phyloP scores from a whole-genome alignment of 2,888 invertebrate species.

The Margaritifera margaritifera region DNA sequence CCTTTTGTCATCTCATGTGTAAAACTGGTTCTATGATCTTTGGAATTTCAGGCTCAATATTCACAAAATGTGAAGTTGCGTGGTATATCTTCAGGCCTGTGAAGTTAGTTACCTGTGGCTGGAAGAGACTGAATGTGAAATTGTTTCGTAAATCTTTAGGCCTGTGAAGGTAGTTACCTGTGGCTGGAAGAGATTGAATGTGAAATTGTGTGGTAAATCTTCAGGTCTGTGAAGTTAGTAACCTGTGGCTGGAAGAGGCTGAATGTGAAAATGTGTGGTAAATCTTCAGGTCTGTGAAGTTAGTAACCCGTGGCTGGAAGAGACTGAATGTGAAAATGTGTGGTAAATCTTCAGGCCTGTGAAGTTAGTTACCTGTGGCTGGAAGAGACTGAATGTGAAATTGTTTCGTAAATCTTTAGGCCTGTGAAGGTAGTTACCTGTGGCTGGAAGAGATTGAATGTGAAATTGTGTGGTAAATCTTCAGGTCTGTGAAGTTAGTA shows the following conservation, averaged over 20 bases:
- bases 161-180: slow-evolving; percentile 47
- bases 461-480: too few species aligned
- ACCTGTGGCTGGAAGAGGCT: slow-evolving; percentile 77
- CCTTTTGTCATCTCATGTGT: too few species aligned
- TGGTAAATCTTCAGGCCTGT: too few species aligned
- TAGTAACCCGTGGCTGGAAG: slow-evolving; percentile 74
- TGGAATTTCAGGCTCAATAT: not conserved
- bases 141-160: too few species aligned
- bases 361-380: slow-evolving; percentile 54
- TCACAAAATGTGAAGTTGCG: too few species aligned
- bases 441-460: slow-evolving; percentile 81
- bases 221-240: slow-evolving; percentile 3
- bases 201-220: too few species aligned
- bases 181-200: slow-evolving; percentile 81
- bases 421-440: slow-evolving; percentile 47
- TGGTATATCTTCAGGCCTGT: too few species aligned
- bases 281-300: too few species aligned
- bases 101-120: slow-evolving; percentile 54
- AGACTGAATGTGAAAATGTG: slow-evolving; percentile 78
- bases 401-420: too few species aligned
- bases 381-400: slow-evolving; percentile 81
- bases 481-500: slow-evolving; percentile 3
- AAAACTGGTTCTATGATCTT: not conserved
- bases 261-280: slow-evolving; percentile 75
- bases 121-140: slow-evolving; percentile 81